These are phyloP conservation scores for Thinocorus orbignyianus DNA, from an alignment of 2,113 vertebrate genomes.

Conservation along the genomic window DNA sequence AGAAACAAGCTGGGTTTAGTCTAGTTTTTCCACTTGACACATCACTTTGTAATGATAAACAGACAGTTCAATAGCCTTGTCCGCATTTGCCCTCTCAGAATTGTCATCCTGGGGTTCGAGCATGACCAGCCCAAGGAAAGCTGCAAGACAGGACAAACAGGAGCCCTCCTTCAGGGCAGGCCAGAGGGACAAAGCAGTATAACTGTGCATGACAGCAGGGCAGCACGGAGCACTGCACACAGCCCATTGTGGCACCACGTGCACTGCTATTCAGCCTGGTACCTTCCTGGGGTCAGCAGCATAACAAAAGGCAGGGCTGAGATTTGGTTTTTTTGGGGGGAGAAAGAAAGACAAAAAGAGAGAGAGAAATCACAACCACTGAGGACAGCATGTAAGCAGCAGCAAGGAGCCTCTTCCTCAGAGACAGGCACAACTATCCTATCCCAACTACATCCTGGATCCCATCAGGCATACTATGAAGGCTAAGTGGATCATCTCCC, in stretches of 20 bases:
- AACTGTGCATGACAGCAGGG: background rate
- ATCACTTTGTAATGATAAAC: background rate
- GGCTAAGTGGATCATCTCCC: background rate
- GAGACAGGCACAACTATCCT: background rate
- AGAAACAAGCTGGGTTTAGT: background rate
- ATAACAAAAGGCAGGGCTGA: background rate
- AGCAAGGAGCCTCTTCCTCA: background rate
- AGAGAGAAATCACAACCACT: background rate
- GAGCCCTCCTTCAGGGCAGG: background rate
- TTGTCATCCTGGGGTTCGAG: background rate
- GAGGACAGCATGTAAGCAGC: background rate
- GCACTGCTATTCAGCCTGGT: accelerated
- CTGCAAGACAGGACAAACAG: background rate
- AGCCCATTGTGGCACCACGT: background rate
- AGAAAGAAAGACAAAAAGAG: background rate
- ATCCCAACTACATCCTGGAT: background rate
- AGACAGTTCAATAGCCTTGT: background rate
- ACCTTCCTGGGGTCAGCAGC: background rate
- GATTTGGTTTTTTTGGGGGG: background rate
- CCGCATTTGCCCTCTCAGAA: background rate
- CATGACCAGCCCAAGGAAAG: background rate
- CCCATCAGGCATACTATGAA: background rate
- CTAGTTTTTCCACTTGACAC: background rate
- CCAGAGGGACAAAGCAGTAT: background rate
- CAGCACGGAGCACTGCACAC: background rate